Evolutionary conservation across 35 echinoderm and acorn worm species (phyloP).

Genomic region (Apostichopus japonicus): DNA sequence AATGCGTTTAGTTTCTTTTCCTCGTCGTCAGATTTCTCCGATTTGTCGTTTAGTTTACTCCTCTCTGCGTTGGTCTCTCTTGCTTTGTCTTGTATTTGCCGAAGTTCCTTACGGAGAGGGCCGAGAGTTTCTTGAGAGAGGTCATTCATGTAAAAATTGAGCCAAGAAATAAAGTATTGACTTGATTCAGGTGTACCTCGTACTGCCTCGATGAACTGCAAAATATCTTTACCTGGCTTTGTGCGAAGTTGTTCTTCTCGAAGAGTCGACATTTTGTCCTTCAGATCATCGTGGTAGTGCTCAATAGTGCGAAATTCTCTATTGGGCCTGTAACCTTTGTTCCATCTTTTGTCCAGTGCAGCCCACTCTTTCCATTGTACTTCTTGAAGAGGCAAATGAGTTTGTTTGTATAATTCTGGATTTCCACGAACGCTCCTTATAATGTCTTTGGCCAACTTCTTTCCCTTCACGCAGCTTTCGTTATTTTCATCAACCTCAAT

Average conservation of each 20-base stretch:
- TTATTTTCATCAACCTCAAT: slow-evolving; percentile 4
- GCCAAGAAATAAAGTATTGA: slow-evolving; percentile 22
- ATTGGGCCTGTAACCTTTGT: not conserved
- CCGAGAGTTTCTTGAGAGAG: slow-evolving; percentile 17
- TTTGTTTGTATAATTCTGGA: not conserved
- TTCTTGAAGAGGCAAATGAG: not conserved
- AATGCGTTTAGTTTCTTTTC: slow-evolving; percentile 17
- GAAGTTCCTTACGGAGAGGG: not conserved
- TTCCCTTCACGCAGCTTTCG: not conserved
- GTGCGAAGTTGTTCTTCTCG: not conserved
- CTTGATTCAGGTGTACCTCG: not conserved
- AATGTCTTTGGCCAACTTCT: not conserved
- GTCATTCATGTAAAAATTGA: slow-evolving; percentile 25
- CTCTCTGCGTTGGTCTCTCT: not conserved
- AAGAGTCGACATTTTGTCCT: not conserved
- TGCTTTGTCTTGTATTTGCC: not conserved
- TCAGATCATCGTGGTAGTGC: not conserved
- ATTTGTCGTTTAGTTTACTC: not conserved
- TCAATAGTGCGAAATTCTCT: not conserved
- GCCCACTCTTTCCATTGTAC: not conserved
- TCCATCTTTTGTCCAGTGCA: not conserved
- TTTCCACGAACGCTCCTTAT: not conserved
- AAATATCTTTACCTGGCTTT: not conserved
- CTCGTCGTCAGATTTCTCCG: not conserved
- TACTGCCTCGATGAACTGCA: not conserved